Base-by-base conservation (phyloP, 53 echinoderm and acorn worm genomes). In the Actinopyga echinites region DNA sequence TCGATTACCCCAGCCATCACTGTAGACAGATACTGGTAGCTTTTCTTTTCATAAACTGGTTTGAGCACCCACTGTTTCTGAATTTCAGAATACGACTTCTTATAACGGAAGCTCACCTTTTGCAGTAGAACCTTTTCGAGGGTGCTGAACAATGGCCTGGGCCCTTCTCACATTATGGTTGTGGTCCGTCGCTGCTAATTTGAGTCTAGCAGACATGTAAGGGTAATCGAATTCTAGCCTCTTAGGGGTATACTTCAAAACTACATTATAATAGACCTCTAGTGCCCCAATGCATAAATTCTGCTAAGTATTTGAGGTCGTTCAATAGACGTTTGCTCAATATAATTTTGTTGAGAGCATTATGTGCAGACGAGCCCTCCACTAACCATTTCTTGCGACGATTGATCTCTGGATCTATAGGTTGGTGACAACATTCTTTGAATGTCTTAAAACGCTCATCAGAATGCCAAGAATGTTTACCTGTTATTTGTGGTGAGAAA, bases 41-140 rank as follows among this genome's bases (percentile, higher is more conserved):
- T 61, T 61, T 81, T 81, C 36, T 61, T 36, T 35, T 81, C 62
- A 81, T 61, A 81, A 9, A 81, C 20, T 53, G 62, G 55, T 45
- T 81, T 81, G 17, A 24, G 20, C 37, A 81, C 52, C 62, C 81
- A 81, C 20, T 52, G 30, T n/a, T 81, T 60, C 62, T 62, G 36
- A 20, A 40, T 36, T 45, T 81, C 61, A 19, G 81, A 42, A 61
- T 22, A 32, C 2, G 62, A 59, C 38, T 35, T 29, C 63, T 59
- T 81, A 20, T 21, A 81, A 2, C 58, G 36, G n/a, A n/a, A n/a
- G n/a, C n/a, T n/a, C n/a, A n/a, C n/a, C n/a, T n/a, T n/a, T n/a
- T n/a, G n/a, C n/a, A n/a, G n/a, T n/a, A n/a, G n/a, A n/a, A n/a
- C n/a, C n/a, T n/a, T n/a, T n/a, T n/a, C n/a, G n/a, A n/a, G n/a